Percentiles rank a stretch among this genome's conserved stretches.
These are phyloP conservation scores for Phocides pigmalion DNA, from an alignment of 1,140 invertebrate genomes.

Conservation along the genomic window DNA sequence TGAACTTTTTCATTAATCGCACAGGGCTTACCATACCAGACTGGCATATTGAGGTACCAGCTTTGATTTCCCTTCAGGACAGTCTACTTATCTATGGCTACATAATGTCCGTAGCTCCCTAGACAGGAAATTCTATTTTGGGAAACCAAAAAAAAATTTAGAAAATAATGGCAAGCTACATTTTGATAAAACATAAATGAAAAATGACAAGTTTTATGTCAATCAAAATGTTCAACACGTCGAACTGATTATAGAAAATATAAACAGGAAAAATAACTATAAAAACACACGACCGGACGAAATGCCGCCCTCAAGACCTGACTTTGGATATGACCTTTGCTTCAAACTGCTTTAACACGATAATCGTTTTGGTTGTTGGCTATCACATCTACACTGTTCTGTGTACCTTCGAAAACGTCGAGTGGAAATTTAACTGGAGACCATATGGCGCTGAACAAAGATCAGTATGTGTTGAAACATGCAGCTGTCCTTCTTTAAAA, in stretches of 20 bases:
- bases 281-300: constrained; percentile 46
- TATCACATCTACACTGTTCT: constrained; percentile 55
- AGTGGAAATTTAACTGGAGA: constrained; percentile 39
- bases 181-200: not conserved
- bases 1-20: too few species aligned
- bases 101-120: too few species aligned
- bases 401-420: constrained; percentile 47
- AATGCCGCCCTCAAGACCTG: constrained; percentile 48
- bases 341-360: constrained; percentile 44
- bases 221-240: constrained; percentile 41
- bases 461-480: constrained; percentile 48
- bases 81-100: too few species aligned
- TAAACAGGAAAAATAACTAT: constrained; percentile 29
- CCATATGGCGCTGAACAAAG: constrained; percentile 36
- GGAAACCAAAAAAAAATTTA: too few species aligned
- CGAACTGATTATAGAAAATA: constrained; percentile 40
- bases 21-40: too few species aligned
- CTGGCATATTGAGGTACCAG: too few species aligned
- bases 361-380: constrained; percentile 47
- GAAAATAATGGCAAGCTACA: constrained; percentile 9
- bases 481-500: not conserved
- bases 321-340: constrained; percentile 55
- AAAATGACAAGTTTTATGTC: constrained; percentile 14
- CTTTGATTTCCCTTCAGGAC: too few species aligned
- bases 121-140: too few species aligned